Percentiles rank a stretch among this genome's conserved stretches.
These are phyloP conservation scores for Pachydiplax longipennis DNA, from an alignment of 2,888 invertebrate species.

Conservation along the genomic window DNA sequence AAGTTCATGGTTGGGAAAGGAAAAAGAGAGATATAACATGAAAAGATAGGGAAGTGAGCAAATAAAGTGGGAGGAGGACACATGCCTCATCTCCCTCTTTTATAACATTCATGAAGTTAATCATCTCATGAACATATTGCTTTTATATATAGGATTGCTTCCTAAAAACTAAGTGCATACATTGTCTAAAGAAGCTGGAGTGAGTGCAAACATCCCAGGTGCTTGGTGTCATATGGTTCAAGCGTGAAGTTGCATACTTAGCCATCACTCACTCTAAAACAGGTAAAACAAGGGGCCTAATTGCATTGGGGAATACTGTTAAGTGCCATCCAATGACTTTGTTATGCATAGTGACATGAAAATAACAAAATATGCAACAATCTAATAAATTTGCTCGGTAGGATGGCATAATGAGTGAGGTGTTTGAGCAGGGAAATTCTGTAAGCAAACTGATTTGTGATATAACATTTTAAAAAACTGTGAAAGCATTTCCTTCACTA, in stretches of 20 bases:
- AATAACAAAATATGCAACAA: background rate
- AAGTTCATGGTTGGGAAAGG: background rate
- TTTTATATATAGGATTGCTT: background rate
- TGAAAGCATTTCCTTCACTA: background rate
- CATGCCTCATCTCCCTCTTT: background rate
- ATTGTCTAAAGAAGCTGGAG: conserved; percentile 15
- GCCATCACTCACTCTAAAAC: conserved; percentile 26
- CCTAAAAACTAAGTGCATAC: conserved; percentile 21
- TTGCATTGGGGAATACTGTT: background rate
- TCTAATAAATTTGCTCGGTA: background rate
- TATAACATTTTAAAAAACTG: background rate
- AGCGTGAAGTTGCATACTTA: conserved; percentile 22
- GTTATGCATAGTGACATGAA: background rate
- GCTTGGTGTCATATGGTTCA: background rate
- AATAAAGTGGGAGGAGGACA: background rate
- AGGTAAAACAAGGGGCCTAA: conserved; percentile 6
- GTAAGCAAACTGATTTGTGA: background rate
- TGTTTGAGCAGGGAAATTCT: background rate
- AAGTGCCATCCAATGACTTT: background rate
- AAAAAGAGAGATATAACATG: conserved; percentile 15
- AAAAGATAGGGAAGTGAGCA: conserved; percentile 18
- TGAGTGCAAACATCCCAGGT: conserved; percentile 7
- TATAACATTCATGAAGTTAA: conserved; percentile 13
- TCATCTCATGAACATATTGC: conserved; percentile 11
- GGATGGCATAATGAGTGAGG: conserved; percentile 11